Conservation (phyloP, 1,140 invertebrate genomes). For the Drosophila burlai region DNA sequence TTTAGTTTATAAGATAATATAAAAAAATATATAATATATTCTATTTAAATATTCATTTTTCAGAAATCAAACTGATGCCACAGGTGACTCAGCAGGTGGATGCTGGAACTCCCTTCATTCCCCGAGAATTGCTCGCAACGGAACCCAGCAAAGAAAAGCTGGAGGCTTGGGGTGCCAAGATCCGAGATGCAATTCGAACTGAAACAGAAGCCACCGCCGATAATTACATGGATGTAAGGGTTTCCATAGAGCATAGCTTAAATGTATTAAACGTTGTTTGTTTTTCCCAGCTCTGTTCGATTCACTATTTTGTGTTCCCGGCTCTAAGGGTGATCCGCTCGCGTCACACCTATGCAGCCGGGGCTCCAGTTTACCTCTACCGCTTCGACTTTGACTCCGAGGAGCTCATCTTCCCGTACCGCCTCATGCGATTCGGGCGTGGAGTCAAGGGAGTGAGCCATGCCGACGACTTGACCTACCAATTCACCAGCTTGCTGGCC, state of each 20-base stretch:
- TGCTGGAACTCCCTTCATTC: conserved; percentile 61
- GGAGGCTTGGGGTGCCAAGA: conserved; percentile 38
- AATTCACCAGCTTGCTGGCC: conserved; percentile 86
- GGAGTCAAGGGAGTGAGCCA: conserved; percentile 86
- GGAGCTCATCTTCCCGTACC: conserved; percentile 64
- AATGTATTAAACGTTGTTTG: not conserved
- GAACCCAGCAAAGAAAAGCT: conserved; percentile 46
- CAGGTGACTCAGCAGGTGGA: conserved; percentile 59
- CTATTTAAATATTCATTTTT: not conserved
- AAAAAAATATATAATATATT: not conserved
- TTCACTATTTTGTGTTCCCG: conserved; percentile 80
- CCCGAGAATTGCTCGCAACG: conserved; percentile 54
- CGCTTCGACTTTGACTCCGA: conserved; percentile 85
- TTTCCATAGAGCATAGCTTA: no score
- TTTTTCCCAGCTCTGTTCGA: conserved; percentile 65
- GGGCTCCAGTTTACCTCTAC: conserved; percentile 85
- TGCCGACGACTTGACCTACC: conserved; percentile 88
- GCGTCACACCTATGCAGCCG: conserved; percentile 71
- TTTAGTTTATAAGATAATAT: not conserved
- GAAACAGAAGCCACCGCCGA: conserved; percentile 63
- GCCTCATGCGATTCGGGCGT: conserved; percentile 83
- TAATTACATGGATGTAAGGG: conserved; percentile 75
- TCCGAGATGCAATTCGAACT: conserved; percentile 63
- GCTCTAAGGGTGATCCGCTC: conserved; percentile 80
- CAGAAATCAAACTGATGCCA: conserved; percentile 61